Evolutionary conservation across 2,797 vertebrate genomes (phyloP).

Genomic region (Cirrhinus mrigala): DNA sequence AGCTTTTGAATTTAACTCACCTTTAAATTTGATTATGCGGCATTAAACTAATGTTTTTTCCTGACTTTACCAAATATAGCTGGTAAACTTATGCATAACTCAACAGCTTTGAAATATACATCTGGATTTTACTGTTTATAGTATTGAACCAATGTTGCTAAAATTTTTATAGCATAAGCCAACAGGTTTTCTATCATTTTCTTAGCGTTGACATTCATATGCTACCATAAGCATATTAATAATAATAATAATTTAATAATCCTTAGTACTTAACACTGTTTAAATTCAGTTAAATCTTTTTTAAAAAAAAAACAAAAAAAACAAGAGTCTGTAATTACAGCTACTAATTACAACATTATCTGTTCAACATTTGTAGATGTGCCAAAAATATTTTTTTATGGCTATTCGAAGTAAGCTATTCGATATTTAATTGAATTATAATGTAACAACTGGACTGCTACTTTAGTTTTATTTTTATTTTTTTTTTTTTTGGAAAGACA

Average conservation of each 20-base stretch:
- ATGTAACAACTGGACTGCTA: background rate
- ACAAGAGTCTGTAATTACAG: background rate
- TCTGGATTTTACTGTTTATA: background rate
- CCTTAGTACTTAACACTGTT: background rate
- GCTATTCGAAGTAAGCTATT: constrained; percentile 20
- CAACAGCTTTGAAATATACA: background rate
- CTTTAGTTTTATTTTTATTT: background rate
- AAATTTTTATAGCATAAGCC: background rate
- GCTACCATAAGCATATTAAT: background rate
- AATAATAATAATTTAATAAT: background rate
- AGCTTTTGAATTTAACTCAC: background rate
- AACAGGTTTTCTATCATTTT: background rate
- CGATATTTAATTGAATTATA: background rate
- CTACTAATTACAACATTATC: background rate
- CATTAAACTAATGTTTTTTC: background rate
- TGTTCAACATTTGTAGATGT: constrained; percentile 14
- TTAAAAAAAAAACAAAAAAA: no score
- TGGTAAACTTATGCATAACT: background rate
- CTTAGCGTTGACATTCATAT: background rate
- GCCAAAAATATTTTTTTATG: constrained; percentile 19
- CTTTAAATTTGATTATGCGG: background rate
- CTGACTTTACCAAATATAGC: constrained; percentile 11
- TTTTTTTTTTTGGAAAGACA: background rate
- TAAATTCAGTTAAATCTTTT: background rate
- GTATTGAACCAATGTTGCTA: background rate